A percentile compares a stretch with the other conserved stretches of the same genome.
Evolutionary conservation across 2,113 vertebrate genomes (phyloP).

Genomic region (Opisthocomus hoazin): DNA sequence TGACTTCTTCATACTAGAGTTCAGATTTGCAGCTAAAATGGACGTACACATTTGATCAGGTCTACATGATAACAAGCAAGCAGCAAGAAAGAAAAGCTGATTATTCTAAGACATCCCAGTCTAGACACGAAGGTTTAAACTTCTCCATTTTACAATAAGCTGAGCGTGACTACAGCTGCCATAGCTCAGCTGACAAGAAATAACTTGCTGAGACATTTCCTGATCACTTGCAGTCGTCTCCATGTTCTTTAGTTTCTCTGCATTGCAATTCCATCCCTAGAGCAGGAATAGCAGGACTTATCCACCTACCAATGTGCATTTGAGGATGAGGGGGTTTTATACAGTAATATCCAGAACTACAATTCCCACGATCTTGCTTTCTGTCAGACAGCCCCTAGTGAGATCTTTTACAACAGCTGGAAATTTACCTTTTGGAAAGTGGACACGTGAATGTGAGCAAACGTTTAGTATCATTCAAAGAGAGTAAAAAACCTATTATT

Average conservation of each 20-base stretch:
- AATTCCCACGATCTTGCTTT: neutral
- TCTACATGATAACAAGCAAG: neutral
- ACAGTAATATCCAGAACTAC: neutral
- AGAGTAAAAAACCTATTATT: neutral
- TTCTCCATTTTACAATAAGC: neutral
- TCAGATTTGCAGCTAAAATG: neutral
- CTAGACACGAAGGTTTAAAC: neutral
- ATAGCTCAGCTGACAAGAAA: neutral
- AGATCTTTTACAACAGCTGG: neutral
- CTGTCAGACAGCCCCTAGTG: neutral
- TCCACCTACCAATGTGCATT: neutral
- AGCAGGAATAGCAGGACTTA: neutral
- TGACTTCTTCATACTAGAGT: neutral
- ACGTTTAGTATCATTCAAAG: neutral
- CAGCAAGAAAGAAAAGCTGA: fast-evolving
- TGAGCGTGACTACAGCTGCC: neutral
- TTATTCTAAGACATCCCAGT: neutral
- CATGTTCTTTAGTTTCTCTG: neutral
- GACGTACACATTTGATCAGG: neutral
- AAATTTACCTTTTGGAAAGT: neutral
- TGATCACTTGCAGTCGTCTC: neutral
- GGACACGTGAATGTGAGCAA: neutral
- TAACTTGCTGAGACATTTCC: neutral
- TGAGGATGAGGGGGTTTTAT: neutral
- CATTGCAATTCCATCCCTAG: neutral